phyloP scores from a whole-genome alignment of 2,888 invertebrate species.

The Pachymerium ferrugineum region DNA sequence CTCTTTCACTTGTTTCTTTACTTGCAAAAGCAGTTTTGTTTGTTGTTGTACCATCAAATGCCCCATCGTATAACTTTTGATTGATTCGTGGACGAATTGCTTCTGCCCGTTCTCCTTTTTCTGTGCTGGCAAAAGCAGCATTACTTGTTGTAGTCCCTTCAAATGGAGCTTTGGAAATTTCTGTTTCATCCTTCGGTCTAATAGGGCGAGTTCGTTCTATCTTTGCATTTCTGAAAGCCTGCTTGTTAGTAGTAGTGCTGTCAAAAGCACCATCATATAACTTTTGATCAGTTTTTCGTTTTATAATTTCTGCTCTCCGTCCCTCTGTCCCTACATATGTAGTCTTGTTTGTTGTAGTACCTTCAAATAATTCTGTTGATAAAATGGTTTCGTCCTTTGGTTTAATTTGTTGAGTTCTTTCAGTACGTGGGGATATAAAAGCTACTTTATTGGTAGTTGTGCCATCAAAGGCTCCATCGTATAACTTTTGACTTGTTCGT shows the following conservation, averaged over 20 bases:
- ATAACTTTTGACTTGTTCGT: neutral
- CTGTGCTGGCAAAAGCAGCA: neutral
- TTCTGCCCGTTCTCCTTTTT: neutral
- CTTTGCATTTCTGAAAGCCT: neutral
- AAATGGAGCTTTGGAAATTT: neutral
- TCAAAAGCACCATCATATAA: neutral
- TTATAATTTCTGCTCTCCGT: neutral
- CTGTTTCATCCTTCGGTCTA: neutral
- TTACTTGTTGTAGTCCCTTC: neutral
- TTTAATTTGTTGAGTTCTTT: constrained; percentile 17
- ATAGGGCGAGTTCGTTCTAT: neutral
- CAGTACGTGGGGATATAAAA: neutral
- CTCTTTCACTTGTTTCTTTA: neutral
- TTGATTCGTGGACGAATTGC: neutral
- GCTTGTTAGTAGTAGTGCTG: constrained; percentile 5
- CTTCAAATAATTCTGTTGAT: too few species aligned
- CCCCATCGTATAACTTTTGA: neutral
- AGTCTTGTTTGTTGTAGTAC: too few species aligned
- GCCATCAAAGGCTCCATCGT: constrained; percentile 9
- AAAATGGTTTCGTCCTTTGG: neutral
- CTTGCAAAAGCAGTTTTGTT: neutral
- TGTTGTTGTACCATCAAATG: neutral
- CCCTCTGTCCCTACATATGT: too few species aligned
- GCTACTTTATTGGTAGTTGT: neutral
- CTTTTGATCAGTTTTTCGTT: neutral